These are phyloP conservation scores for Ispidina lecontei DNA, from an alignment of 2,797 vertebrate species.

Conservation along the genomic window DNA sequence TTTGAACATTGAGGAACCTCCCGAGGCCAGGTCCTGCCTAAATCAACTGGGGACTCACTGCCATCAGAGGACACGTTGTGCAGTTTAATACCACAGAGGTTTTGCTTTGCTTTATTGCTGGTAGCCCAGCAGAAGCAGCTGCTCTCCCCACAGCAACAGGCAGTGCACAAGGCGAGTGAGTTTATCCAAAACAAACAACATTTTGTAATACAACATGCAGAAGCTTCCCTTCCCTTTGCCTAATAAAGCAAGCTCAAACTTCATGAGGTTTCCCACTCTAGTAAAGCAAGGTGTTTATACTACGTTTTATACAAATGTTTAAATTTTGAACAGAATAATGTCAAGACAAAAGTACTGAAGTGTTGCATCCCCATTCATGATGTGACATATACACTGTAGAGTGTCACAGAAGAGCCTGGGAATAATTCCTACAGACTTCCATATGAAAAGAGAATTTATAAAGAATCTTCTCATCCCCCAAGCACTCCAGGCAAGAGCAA, in stretches of 20 bases:
- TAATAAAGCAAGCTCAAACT: background rate
- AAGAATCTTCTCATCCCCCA: background rate
- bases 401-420: background rate
- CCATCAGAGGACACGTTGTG: background rate
- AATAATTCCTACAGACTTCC: background rate
- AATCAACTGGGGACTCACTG: background rate
- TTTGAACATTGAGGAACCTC: background rate
- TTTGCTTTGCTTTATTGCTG: background rate
- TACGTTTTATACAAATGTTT: background rate
- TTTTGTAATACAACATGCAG: background rate
- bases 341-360: background rate
- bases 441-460: background rate
- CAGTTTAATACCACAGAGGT: background rate
- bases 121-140: background rate
- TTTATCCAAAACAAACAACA: background rate
- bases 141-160: background rate
- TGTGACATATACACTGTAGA: background rate
- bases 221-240: background rate
- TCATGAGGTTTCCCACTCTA: background rate
- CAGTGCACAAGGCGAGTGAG: background rate
- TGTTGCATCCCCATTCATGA: background rate
- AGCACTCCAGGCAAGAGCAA: background rate
- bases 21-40: background rate
- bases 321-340: background rate
- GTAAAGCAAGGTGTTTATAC: background rate